A percentile compares a stretch with the other conserved stretches of the same genome.
Conservation (phyloP, 1,140 invertebrate species). For the Apis laboriosa region DNA sequence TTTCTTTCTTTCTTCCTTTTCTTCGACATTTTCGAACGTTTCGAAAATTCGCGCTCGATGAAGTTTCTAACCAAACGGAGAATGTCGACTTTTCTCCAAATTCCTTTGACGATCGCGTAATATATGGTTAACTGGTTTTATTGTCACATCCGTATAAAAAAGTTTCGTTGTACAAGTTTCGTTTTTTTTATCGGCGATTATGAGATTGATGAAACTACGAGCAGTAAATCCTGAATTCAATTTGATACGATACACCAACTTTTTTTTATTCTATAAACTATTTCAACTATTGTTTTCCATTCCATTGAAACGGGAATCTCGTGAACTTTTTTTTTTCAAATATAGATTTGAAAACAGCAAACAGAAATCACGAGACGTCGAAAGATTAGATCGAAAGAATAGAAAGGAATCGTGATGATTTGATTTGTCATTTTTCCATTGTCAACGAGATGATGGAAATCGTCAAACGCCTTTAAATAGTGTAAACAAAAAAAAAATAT, state of each 20-base stretch:
- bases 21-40: background rate
- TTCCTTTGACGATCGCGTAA: background rate
- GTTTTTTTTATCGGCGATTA: constrained; percentile 46
- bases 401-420: too few relatives aligned
- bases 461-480: background rate
- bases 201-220: background rate
- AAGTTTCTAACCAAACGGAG: background rate
- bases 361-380: too few relatives aligned
- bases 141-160: constrained; percentile 19
- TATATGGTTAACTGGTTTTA: background rate
- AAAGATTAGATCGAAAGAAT: too few relatives aligned
- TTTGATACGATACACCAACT: background rate
- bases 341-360: too few relatives aligned
- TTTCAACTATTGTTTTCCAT: background rate
- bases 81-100: background rate
- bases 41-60: background rate
- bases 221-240: background rate
- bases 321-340: too few relatives aligned
- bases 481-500: background rate
- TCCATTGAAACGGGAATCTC: background rate
- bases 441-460: too few relatives aligned
- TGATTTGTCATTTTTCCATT: too few relatives aligned
- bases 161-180: constrained; percentile 33
- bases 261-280: background rate
- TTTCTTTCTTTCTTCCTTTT: background rate